A percentile compares a stretch with the other conserved stretches of the same genome.
Evolutionary conservation across 2,797 vertebrate species (phyloP).

Genomic region (Melanotaenia pygmaea): DNA sequence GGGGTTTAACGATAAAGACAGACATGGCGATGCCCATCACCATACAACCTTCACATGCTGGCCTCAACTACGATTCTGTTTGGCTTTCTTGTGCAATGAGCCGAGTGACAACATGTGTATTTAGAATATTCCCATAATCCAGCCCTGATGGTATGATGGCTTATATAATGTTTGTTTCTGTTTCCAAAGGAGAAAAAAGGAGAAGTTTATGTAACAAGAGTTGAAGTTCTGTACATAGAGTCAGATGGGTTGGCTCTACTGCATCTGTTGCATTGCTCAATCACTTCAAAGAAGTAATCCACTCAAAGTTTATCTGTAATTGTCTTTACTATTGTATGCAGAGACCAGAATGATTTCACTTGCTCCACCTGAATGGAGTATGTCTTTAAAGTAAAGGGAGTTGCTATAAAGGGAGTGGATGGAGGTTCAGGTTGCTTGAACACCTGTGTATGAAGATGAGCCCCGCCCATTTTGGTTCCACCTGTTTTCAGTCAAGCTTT

Average conservation of each 20-base stretch:
- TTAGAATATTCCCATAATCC: not conserved
- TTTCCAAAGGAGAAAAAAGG: not conserved
- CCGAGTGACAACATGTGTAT: not conserved
- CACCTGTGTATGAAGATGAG: conserved; percentile 12
- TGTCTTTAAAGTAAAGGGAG: too few relatives aligned
- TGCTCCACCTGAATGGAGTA: too few relatives aligned
- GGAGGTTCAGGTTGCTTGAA: not conserved
- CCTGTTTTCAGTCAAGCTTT: conserved; percentile 15
- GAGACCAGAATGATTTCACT: not conserved
- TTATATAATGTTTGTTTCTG: conserved; percentile 8
- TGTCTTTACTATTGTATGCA: not conserved
- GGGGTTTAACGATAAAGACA: not conserved
- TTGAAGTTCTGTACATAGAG: not conserved
- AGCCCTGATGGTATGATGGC: not conserved
- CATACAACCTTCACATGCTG: too few relatives aligned
- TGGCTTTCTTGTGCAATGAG: not conserved
- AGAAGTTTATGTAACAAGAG: not conserved
- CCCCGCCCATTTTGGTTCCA: conserved; percentile 2
- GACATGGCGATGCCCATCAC: not conserved
- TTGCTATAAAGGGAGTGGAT: not conserved
- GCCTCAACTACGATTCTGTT: not conserved
- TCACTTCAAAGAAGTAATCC: not conserved
- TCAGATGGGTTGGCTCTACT: not conserved
- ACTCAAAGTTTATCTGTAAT: not conserved
- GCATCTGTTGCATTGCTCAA: not conserved